phyloP scores from a whole-genome alignment of 2,888 invertebrate species.

The Nephrotoma flavescens region DNA sequence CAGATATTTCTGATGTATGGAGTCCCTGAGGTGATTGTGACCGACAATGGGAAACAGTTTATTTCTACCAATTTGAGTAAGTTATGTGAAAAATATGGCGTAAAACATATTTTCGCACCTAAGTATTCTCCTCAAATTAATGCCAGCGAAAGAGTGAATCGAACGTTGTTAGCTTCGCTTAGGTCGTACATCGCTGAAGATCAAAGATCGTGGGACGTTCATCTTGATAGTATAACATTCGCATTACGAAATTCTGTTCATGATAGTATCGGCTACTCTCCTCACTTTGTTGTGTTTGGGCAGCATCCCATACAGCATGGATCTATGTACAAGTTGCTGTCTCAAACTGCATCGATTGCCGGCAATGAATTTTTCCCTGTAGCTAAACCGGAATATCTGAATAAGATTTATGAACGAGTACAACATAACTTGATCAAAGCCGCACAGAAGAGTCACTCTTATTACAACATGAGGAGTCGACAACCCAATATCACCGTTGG shows the following conservation, averaged over 20 bases:
- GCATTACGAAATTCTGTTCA: slow-evolving; percentile 5
- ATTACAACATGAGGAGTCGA: not conserved
- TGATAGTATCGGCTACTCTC: slow-evolving; percentile 4
- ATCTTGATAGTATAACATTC: not conserved
- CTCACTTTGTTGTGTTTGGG: slow-evolving; percentile 10
- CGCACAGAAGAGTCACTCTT: not conserved
- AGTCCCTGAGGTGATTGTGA: not conserved
- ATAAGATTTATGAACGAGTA: not conserved
- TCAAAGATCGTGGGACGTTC: not conserved
- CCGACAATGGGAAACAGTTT: not conserved
- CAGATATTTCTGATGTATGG: not conserved
- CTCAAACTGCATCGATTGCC: not conserved
- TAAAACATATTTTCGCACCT: not conserved
- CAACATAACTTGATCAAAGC: not conserved
- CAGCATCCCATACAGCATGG: not conserved
- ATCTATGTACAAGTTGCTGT: not conserved
- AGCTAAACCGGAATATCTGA: not conserved
- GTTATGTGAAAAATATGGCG: not conserved
- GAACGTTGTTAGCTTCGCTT: not conserved
- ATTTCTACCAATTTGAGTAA: not conserved
- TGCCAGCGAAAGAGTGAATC: not conserved
- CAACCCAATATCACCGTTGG: not conserved
- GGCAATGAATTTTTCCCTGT: not conserved
- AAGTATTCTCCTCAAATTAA: not conserved
- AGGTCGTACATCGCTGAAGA: not conserved